These are phyloP conservation scores for Drosophila kambysellisi DNA, from an alignment of 2,888 invertebrate species.

Conservation along the genomic window DNA sequence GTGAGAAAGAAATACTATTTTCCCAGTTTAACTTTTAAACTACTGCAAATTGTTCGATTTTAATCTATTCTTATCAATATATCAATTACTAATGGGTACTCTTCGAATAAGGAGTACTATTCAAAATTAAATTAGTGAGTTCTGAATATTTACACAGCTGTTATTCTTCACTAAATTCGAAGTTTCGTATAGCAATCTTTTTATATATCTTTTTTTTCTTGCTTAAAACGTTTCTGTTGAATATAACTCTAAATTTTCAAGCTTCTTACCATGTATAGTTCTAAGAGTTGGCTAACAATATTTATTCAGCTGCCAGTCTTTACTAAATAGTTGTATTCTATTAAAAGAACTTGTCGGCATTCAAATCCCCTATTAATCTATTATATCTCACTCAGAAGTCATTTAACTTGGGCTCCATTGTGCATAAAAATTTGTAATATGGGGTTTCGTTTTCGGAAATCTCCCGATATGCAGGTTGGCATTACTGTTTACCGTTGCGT, in stretches of 20 bases:
- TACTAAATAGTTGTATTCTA: not conserved
- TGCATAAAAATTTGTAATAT: conserved; percentile 5
- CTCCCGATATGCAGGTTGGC: not conserved
- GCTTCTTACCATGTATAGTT: not conserved
- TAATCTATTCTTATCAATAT: not conserved
- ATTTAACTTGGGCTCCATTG: not conserved
- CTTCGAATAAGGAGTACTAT: not conserved
- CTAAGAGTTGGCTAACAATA: not conserved
- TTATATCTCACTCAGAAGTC: not conserved
- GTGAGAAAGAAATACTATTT: not conserved
- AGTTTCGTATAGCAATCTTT: not conserved
- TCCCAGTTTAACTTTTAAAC: not conserved
- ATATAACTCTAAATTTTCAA: not conserved
- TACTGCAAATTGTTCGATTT: not conserved
- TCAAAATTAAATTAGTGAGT: not conserved
- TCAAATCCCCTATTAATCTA: not conserved
- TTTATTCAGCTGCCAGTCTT: not conserved
- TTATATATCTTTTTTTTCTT: not conserved
- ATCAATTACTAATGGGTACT: too few relatives aligned
- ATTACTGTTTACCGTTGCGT: conserved; percentile 3
- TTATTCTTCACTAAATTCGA: not conserved
- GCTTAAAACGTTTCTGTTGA: not conserved
- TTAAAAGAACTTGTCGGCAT: not conserved
- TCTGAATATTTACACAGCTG: not conserved
- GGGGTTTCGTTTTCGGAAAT: not conserved